phyloP scores from a whole-genome alignment of 1,140 invertebrate species.

The Liolophura sinensis region DNA sequence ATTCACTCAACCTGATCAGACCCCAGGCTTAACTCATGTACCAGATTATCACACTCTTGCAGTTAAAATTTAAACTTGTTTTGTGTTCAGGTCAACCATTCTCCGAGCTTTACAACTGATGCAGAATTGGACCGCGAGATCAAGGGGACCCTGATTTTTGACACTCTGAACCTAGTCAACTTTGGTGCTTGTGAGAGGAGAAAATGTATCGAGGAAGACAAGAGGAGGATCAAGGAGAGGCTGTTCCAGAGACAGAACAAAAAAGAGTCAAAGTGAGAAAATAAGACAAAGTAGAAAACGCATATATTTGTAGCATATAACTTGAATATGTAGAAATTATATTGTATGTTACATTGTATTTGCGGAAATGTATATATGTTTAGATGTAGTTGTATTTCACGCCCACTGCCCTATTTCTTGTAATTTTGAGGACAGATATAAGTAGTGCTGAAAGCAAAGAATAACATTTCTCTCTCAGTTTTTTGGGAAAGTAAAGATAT shows the following conservation, averaged over 20 bases:
- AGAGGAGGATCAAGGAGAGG: constrained; percentile 56
- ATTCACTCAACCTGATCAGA: too few species aligned
- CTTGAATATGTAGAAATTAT: background rate
- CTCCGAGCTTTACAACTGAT: constrained; percentile 88
- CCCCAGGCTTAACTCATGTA: too few species aligned
- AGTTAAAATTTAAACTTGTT: background rate
- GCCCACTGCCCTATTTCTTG: too few species aligned
- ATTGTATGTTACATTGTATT: background rate
- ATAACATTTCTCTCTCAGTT: too few species aligned
- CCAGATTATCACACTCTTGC: too few species aligned
- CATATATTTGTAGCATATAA: background rate
- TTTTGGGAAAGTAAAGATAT: too few species aligned
- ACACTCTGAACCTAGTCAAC: constrained; percentile 83
- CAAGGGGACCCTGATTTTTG: constrained; percentile 78
- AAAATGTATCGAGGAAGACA: constrained; percentile 68
- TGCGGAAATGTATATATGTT: too few species aligned
- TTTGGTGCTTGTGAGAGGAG: constrained; percentile 77
- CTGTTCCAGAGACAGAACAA: constrained; percentile 52
- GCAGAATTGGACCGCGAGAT: constrained; percentile 80
- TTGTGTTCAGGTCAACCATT: constrained; percentile 75
- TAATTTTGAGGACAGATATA: too few species aligned
- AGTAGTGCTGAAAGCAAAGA: too few species aligned
- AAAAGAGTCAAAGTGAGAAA: constrained; percentile 55
- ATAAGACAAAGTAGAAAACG: background rate
- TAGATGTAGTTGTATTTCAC: too few species aligned